Conservation (phyloP, 2,113 vertebrate genomes). For the Carollia perspicillata region DNA sequence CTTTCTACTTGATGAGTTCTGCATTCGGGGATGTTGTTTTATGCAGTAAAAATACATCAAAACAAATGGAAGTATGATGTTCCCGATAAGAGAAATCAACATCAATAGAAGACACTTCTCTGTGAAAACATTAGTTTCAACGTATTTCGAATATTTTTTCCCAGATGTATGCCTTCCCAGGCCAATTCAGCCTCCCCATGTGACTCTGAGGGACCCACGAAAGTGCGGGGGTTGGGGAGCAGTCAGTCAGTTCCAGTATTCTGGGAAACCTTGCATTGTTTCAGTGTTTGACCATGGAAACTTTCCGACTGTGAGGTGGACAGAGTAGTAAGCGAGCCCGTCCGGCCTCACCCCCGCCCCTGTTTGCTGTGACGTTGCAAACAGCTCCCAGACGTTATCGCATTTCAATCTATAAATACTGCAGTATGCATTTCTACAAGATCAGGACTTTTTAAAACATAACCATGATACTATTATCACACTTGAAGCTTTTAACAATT, state of each 20-base stretch:
- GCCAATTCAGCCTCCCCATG: background rate
- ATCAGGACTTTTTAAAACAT: constrained; percentile 14
- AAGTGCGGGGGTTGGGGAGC: background rate
- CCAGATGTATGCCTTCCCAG: background rate
- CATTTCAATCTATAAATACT: constrained; percentile 60
- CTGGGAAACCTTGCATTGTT: background rate
- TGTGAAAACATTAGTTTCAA: background rate
- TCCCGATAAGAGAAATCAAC: constrained; percentile 40
- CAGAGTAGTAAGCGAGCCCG: background rate
- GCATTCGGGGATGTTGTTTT: constrained; percentile 5
- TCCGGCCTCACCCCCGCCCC: background rate
- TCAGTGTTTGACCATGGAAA: background rate
- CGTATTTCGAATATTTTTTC: constrained; percentile 1
- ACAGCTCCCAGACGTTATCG: constrained; percentile 53
- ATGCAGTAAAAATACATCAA: constrained; percentile 29
- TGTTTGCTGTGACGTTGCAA: constrained; percentile 3
- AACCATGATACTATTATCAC: background rate
- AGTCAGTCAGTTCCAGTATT: background rate
- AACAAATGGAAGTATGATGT: constrained; percentile 51
- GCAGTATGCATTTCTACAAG: constrained; percentile 33
- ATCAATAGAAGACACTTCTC: background rate
- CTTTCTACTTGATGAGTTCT: constrained; percentile 60
- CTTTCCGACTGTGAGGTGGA: background rate
- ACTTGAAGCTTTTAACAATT: background rate
- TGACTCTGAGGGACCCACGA: background rate